Evolutionary conservation across 1,140 invertebrate genomes (phyloP), one percentile per base, ranked within the genome.

Genomic region (Cyrtorhinus lividipennis): DNA sequence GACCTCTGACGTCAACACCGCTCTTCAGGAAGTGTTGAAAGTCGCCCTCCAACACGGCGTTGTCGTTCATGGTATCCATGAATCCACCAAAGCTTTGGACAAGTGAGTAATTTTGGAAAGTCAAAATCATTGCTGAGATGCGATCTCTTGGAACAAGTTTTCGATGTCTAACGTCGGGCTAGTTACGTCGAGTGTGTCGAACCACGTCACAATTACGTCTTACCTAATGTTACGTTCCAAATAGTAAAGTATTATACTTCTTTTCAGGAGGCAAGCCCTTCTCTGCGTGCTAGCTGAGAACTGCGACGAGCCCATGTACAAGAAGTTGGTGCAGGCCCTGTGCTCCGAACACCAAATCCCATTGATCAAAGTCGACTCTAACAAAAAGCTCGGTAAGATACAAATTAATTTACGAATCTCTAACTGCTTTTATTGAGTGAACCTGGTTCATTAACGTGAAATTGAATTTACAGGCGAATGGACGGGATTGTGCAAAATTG

Each of bases 341-440:
- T 99, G 97, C 80, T 90, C 92, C 63, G 94, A 99, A 76, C 96
- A 99, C 77, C 85, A 92, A 73, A 99, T 99, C 73, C 92, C 94
- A 62, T 77, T 99, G 30, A 88, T 99, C 63, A 93, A 93, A 78
- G 94, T 99, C 62, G 94, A 98, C 73, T 63, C 56, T 10, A 65
- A 63, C 46, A 65, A 65, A 23, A 65, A 63, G 22, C 46, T 65
- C 10, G 64, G 64, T 12, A 15, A 38, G 30, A n/a, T n/a, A n/a
- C n/a, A n/a, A 38, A 38, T 38, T 38, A 38, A 38, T 38, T 5
- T 38, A 5, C 15, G 30, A 5, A 8, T 38, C 30, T 38, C 30
- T 38, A 38, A 38, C 30, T 5, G 30, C 15, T 38, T 5, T 38
- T 82, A 99, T 22, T 96, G 96, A 10, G 10, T 53, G 48, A n/a